phyloP scores from a whole-genome alignment of 2,888 invertebrate species.

The Pyrocoelia pectoralis region DNA sequence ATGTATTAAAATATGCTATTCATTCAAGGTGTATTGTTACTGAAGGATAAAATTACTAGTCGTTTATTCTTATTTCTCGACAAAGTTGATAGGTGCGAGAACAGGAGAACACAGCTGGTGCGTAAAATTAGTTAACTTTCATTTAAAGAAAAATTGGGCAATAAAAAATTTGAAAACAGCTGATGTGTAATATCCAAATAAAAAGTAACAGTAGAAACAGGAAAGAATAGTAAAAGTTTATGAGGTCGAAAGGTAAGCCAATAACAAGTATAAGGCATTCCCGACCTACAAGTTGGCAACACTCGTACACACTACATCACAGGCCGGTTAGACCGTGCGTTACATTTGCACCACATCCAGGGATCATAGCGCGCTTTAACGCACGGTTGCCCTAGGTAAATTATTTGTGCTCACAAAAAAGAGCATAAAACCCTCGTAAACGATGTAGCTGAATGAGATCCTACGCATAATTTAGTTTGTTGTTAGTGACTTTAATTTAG shows the following conservation, averaged over 20 bases:
- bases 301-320: constrained; percentile 52
- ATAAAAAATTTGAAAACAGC: constrained; percentile 7
- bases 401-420: constrained; percentile 53
- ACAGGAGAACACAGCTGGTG: too few relatives aligned
- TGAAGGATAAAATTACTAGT: too few relatives aligned
- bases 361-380: constrained; percentile 55
- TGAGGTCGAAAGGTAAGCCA: constrained; percentile 21
- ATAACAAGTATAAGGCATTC: constrained; percentile 25
- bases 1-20: too few relatives aligned
- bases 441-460: constrained; percentile 55
- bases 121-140: too few relatives aligned
- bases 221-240: constrained; percentile 9
- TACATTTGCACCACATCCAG: constrained; percentile 53
- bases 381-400: constrained; percentile 56
- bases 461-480: constrained; percentile 48
- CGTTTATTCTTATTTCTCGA: too few relatives aligned
- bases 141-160: neutral
- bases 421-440: constrained; percentile 46
- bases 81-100: too few relatives aligned
- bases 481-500: constrained; percentile 40
- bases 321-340: constrained; percentile 53
- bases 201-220: constrained; percentile 7
- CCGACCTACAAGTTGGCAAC: constrained; percentile 49
- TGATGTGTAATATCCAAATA: constrained; percentile 1
- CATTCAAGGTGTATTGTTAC: too few relatives aligned